A percentile compares a stretch with the other conserved stretches of the same genome.
phyloP scores from a whole-genome alignment of 2,888 invertebrate genomes.

The Agrochola lota region DNA sequence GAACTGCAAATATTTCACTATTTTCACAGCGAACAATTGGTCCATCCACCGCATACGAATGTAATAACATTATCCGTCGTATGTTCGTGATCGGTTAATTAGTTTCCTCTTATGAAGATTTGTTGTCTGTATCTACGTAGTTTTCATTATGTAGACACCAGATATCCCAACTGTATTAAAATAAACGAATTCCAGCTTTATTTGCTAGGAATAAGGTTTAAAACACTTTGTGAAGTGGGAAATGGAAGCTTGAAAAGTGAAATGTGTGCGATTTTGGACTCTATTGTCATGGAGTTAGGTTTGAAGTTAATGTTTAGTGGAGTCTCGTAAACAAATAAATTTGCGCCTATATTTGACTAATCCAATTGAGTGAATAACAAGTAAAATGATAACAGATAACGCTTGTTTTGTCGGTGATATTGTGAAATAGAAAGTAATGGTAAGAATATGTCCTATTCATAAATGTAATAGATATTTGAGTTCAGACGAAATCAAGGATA shows the following conservation, averaged over 20 bases:
- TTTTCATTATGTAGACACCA: conserved; percentile 50
- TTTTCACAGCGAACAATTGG: conserved; percentile 48
- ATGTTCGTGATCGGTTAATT: conserved; percentile 82
- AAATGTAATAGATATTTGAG: not conserved
- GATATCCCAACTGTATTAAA: conserved; percentile 29
- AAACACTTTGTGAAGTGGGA: not conserved
- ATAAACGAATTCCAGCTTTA: conserved; percentile 43
- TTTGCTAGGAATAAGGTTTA: not conserved
- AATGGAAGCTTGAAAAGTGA: not conserved
- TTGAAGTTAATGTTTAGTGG: not conserved
- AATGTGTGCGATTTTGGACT: conserved; percentile 20
- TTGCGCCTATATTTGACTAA: conserved; percentile 64
- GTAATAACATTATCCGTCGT: conserved; percentile 78
- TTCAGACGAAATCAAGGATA: not conserved
- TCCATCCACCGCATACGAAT: conserved; percentile 57
- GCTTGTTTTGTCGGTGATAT: conserved; percentile 30
- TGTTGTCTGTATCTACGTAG: conserved; percentile 67
- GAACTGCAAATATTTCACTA: conserved; percentile 49
- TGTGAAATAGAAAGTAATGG: not conserved
- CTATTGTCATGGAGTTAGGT: conserved; percentile 17
- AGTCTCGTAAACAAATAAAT: conserved; percentile 57
- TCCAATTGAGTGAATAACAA: conserved; percentile 64
- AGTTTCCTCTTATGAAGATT: conserved; percentile 80
- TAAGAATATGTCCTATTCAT: not conserved
- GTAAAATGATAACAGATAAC: conserved; percentile 58